Percentiles rank a stretch among this genome's conserved stretches.
These are phyloP conservation scores for Patiria pectinifera DNA, from an alignment of 53 echinoderm and acorn worm genomes.

Conservation along the genomic window DNA sequence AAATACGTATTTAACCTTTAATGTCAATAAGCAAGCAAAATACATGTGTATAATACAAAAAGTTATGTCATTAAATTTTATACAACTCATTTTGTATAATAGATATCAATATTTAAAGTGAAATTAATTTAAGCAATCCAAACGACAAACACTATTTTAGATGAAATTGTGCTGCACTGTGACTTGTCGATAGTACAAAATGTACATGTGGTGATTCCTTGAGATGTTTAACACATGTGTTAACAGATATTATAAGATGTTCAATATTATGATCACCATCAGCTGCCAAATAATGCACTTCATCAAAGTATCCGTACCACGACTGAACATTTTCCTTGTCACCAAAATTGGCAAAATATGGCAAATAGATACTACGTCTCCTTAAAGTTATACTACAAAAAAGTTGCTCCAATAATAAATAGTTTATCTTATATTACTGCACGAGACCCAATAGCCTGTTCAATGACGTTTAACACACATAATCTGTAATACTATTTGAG, in stretches of 20 bases:
- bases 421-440: slow-evolving; percentile 43
- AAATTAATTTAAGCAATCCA: no score
- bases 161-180: no score
- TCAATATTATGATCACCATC: not conserved
- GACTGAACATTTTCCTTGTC: not conserved
- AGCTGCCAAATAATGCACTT: not conserved
- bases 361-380: not conserved
- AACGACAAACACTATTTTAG: no score
- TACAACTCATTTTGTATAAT: no score
- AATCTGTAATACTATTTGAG: not conserved
- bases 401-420: slow-evolving; percentile 33
- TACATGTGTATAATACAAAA: not conserved
- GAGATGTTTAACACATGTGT: not conserved
- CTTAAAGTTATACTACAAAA: slow-evolving; percentile 22
- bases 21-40: not conserved
- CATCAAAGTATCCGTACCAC: not conserved
- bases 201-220: not conserved
- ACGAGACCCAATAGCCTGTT: slow-evolving; percentile 36
- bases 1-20: not conserved
- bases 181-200: no score
- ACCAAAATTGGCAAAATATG: slow-evolving; percentile 7
- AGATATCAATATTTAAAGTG: no score
- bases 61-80: no score
- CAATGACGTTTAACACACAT: not conserved
- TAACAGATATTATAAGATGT: not conserved